Evolutionary conservation across 2,113 vertebrate genomes (phyloP).

Genomic region (Athene noctua): DNA sequence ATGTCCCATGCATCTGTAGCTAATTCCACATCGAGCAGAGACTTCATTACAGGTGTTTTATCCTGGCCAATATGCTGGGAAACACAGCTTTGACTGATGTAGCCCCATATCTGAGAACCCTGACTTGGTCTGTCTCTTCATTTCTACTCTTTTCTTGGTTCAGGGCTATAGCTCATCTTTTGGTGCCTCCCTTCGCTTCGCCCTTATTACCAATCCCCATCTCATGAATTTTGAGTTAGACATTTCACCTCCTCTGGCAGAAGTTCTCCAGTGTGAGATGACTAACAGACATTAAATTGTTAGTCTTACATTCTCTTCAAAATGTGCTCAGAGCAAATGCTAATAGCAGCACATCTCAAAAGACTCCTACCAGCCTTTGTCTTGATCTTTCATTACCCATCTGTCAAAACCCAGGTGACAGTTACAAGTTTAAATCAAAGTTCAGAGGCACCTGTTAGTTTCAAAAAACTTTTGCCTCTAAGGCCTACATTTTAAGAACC

Average conservation of each 20-base stretch:
- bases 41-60: background rate
- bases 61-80: rapidly evolving
- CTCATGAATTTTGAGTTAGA: conserved; percentile 27
- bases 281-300: conserved; percentile 64
- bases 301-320: conserved; percentile 37
- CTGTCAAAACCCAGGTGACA: conserved; percentile 58
- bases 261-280: conserved; percentile 23
- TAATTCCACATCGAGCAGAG: background rate
- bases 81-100: background rate
- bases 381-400: conserved; percentile 58
- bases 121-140: background rate
- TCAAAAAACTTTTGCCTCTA: conserved; percentile 23
- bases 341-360: conserved; percentile 57
- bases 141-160: background rate
- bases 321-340: conserved; percentile 47
- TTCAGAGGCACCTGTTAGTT: conserved; percentile 38
- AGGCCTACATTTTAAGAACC: conserved; percentile 1
- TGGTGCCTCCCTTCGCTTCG: background rate
- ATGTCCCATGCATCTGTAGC: background rate
- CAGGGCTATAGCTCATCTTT: background rate
- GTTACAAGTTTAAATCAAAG: conserved; percentile 43
- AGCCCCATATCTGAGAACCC: background rate
- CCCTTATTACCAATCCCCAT: conserved; percentile 1
- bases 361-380: conserved; percentile 52
- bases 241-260: conserved; percentile 30